Evolutionary conservation across 2,113 vertebrate species (phyloP).

Genomic region (Scomber japonicus): DNA sequence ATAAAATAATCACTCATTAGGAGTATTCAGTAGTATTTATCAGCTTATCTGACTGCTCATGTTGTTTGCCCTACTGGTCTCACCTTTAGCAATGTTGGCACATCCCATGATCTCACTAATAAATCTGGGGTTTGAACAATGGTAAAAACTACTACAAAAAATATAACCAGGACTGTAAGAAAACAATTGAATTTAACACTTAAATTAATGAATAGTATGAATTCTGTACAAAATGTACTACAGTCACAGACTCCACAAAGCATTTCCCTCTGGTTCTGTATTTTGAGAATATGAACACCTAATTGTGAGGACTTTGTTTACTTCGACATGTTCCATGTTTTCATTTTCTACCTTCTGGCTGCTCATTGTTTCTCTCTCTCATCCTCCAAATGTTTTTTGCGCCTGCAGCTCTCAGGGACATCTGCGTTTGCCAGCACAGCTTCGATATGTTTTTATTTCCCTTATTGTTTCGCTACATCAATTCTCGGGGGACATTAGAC

Average conservation of each 20-base stretch:
- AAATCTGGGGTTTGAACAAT: not conserved
- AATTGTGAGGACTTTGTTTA: conserved; percentile 55
- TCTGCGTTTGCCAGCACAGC: conserved; percentile 45
- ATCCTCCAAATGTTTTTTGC: conserved; percentile 50
- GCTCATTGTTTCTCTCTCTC: conserved; percentile 55
- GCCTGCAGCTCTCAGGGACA: conserved; percentile 65
- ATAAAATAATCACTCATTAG: too few relatives aligned
- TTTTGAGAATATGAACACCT: conserved; percentile 24
- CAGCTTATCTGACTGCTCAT: too few relatives aligned
- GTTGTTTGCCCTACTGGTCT: too few relatives aligned
- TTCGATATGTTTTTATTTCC: conserved; percentile 36
- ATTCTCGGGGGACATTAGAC: conserved; percentile 15
- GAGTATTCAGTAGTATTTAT: too few relatives aligned
- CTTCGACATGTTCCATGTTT: conserved; percentile 47
- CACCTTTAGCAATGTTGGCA: too few relatives aligned
- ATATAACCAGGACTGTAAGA: too few relatives aligned
- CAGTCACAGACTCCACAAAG: conserved; percentile 2
- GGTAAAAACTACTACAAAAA: not conserved
- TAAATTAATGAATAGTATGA: not conserved
- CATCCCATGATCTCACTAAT: too few relatives aligned
- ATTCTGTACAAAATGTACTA: conserved; percentile 1
- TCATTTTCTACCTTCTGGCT: conserved; percentile 49
- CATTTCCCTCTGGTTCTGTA: not conserved
- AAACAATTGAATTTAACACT: too few relatives aligned
- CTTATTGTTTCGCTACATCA: conserved; percentile 43